These are phyloP conservation scores for Morinoia aosen DNA, from an alignment of 2,888 invertebrate species.

Conservation along the genomic window DNA sequence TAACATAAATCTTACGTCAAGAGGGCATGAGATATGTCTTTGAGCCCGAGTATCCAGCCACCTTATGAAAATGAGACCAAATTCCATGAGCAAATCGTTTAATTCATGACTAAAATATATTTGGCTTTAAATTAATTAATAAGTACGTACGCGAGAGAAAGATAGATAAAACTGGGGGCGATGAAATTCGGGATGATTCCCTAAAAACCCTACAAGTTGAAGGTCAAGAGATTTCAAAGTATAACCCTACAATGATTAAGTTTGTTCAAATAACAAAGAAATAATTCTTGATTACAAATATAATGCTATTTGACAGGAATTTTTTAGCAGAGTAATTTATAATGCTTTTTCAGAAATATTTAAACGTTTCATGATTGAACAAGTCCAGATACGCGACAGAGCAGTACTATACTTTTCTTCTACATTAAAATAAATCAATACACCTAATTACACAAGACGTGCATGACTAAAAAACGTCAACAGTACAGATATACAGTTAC, in stretches of 20 bases:
- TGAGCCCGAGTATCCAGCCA: not conserved
- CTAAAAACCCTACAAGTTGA: no score
- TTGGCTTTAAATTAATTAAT: slow-evolving; percentile 30
- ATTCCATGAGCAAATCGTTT: not conserved
- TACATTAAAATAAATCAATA: not conserved
- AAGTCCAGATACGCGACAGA: not conserved
- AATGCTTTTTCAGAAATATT: not conserved
- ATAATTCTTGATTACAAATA: not conserved
- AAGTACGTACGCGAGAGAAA: not conserved
- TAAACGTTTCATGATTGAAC: not conserved
- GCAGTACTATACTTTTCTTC: not conserved
- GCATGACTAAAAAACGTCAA: not conserved
- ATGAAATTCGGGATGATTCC: no score
- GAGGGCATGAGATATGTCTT: not conserved
- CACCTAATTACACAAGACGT: not conserved
- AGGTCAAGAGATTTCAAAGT: not conserved
- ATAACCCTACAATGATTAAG: not conserved
- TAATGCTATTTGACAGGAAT: not conserved
- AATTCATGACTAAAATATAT: slow-evolving; percentile 15
- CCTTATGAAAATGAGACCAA: slow-evolving; percentile 31
- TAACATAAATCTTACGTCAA: slow-evolving; percentile 14
- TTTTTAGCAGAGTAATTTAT: not conserved
- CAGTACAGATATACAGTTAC: not conserved
- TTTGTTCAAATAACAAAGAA: not conserved
- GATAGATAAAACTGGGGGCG: not conserved